phyloP scores from a whole-genome alignment of 2,888 invertebrate genomes.

The Melipona bicolor region DNA sequence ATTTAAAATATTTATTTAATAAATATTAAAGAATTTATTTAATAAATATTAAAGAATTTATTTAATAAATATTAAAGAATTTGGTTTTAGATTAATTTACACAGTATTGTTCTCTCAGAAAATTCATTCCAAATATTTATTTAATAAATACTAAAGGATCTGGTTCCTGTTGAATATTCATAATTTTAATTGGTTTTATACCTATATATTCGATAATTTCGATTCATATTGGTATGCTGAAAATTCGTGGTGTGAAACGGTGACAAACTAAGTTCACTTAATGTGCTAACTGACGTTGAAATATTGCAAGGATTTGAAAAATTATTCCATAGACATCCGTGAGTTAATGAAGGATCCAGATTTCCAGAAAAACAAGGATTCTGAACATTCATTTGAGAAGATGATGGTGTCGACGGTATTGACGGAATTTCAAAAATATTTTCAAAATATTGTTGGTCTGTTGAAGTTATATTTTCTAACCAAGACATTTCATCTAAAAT shows the following conservation, averaged over 20 bases:
- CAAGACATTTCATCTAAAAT: slow-evolving; percentile 54
- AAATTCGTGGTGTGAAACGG: slow-evolving; percentile 25
- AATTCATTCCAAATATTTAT: too few species aligned
- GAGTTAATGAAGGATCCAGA: slow-evolving; percentile 59
- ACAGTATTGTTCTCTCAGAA: too few species aligned
- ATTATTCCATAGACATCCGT: slow-evolving; percentile 63
- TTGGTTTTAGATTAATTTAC: too few species aligned
- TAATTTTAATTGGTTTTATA: slow-evolving; percentile 18
- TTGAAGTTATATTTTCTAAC: slow-evolving; percentile 31
- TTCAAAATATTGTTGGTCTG: slow-evolving; percentile 35
- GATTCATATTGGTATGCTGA: slow-evolving; percentile 60
- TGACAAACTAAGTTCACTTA: slow-evolving; percentile 19
- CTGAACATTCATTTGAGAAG: slow-evolving; percentile 54
- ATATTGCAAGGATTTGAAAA: slow-evolving; percentile 32
- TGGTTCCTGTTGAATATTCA: too few species aligned
- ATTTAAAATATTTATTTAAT: too few species aligned
- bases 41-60: too few species aligned
- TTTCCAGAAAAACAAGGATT: slow-evolving; percentile 50
- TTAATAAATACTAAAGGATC: too few species aligned
- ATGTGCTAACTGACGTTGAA: slow-evolving; percentile 18
- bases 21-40: too few species aligned
- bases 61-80: too few species aligned
- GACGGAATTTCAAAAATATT: slow-evolving; percentile 70
- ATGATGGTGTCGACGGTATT: slow-evolving; percentile 64
- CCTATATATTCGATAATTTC: slow-evolving; percentile 70